A percentile compares a stretch with the other conserved stretches of the same genome.
Conservation (phyloP, 2,797 vertebrate genomes). For the Mastacembelus armatus region DNA sequence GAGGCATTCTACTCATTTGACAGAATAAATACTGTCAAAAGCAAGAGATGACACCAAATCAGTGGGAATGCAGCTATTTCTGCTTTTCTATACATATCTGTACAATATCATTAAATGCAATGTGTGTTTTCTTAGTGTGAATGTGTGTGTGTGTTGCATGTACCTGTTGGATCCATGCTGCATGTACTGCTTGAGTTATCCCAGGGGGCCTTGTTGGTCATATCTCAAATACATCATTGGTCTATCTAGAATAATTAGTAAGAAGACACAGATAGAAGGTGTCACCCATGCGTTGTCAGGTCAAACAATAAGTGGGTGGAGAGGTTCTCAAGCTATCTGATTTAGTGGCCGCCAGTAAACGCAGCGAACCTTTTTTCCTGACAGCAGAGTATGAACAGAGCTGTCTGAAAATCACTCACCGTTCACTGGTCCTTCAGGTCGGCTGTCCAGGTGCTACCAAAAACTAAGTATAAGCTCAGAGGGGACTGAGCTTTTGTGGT, state of each 20-base stretch:
- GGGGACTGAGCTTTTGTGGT: too few species aligned
- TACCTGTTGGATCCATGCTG: constrained; percentile 78
- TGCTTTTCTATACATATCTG: background rate
- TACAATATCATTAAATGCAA: background rate
- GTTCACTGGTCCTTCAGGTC: too few species aligned
- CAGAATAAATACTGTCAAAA: background rate
- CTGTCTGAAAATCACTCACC: constrained; percentile 5
- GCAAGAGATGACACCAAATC: background rate
- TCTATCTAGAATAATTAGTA: constrained; percentile 42
- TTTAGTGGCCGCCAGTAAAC: too few species aligned
- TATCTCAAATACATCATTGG: constrained; percentile 58
- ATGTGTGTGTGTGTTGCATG: too few species aligned
- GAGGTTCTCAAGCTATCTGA: background rate
- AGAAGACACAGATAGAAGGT: constrained; percentile 17
- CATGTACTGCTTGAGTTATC: constrained; percentile 44
- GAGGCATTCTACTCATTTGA: too few species aligned
- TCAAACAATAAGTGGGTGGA: background rate
- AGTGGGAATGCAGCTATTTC: background rate
- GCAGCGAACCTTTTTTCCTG: background rate
- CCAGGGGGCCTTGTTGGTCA: constrained; percentile 61
- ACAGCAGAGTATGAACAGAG: background rate
- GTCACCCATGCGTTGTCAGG: background rate
- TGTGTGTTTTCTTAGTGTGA: too few species aligned
- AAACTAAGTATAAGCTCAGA: too few species aligned
- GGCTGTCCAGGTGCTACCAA: too few species aligned